Conservation (phyloP, 1,140 invertebrate genomes). For the Pseudoatta argentina region DNA sequence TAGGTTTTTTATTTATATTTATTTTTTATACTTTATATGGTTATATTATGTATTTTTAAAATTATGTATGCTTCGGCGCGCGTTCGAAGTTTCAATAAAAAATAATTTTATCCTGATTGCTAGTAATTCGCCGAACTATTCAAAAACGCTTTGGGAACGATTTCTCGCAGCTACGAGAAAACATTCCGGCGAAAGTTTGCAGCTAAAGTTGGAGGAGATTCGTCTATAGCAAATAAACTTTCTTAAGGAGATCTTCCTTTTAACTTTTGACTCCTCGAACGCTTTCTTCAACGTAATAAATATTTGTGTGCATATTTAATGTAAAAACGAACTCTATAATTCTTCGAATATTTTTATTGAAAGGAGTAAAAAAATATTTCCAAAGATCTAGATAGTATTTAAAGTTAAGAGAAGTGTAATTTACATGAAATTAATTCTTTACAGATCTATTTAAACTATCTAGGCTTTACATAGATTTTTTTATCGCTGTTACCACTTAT, state of each 20-base stretch:
- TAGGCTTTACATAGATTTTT: not conserved
- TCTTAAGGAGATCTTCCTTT: constrained; percentile 66
- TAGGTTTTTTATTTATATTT: not conserved
- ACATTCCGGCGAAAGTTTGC: constrained; percentile 54
- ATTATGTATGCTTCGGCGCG: not conserved
- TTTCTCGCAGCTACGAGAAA: constrained; percentile 33
- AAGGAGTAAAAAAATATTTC: not conserved
- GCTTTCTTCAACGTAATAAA: constrained; percentile 31
- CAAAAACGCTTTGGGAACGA: constrained; percentile 51
- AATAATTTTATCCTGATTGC: constrained; percentile 57
- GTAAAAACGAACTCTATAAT: constrained; percentile 13
- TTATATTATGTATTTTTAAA: not conserved
- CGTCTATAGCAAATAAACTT: constrained; percentile 69
- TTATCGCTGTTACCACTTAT: not conserved
- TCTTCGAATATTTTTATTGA: constrained; percentile 1
- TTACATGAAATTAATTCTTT: not conserved
- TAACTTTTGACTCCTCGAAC: constrained; percentile 57
- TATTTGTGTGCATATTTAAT: constrained; percentile 56
- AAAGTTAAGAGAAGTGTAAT: not conserved
- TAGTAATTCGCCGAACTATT: constrained; percentile 63
- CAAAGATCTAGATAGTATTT: not conserved
- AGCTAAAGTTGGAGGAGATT: constrained; percentile 66
- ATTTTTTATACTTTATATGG: not conserved
- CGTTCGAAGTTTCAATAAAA: not conserved
- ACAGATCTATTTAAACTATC: not conserved